A percentile compares a stretch with the other conserved stretches of the same genome.
Evolutionary conservation across 1,140 invertebrate species (phyloP).

Genomic region (Bombus polaris): DNA sequence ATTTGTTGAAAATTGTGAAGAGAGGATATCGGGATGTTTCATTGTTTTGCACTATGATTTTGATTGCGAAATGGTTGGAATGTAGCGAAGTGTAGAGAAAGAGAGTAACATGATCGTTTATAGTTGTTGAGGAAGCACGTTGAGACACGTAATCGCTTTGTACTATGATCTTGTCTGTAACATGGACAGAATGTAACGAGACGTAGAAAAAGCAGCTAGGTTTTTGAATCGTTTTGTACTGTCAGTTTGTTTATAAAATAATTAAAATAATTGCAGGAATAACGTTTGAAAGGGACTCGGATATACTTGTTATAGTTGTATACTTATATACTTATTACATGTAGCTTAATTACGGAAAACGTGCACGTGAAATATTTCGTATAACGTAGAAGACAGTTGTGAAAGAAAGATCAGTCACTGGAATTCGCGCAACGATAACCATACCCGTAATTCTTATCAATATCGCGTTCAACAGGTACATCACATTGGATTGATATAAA

Average conservation of each 20-base stretch:
- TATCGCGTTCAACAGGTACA: constrained; percentile 2
- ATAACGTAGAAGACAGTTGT: background rate
- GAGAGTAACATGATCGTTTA: no score
- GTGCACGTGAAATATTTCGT: background rate
- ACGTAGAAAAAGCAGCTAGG: background rate
- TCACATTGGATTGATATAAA: background rate
- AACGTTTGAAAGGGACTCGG: no score
- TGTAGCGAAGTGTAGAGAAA: no score
- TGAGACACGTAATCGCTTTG: background rate
- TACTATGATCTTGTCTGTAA: background rate
- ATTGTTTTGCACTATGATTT: background rate
- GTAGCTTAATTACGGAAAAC: background rate
- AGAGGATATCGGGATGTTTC: background rate
- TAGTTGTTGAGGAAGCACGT: no score
- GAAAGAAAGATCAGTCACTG: background rate
- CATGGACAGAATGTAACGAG: background rate
- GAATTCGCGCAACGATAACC: background rate
- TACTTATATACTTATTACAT: no score
- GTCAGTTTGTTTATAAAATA: no score
- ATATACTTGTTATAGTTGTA: no score
- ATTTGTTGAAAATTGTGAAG: no score
- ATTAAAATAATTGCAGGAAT: no score
- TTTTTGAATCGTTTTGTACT: no score
- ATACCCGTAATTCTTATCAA: background rate
- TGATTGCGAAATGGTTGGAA: no score